A percentile compares a stretch with the other conserved stretches of the same genome.
These are phyloP conservation scores for Acanthurus leucopareius DNA, from an alignment of 2,797 vertebrate species.

Conservation along the genomic window DNA sequence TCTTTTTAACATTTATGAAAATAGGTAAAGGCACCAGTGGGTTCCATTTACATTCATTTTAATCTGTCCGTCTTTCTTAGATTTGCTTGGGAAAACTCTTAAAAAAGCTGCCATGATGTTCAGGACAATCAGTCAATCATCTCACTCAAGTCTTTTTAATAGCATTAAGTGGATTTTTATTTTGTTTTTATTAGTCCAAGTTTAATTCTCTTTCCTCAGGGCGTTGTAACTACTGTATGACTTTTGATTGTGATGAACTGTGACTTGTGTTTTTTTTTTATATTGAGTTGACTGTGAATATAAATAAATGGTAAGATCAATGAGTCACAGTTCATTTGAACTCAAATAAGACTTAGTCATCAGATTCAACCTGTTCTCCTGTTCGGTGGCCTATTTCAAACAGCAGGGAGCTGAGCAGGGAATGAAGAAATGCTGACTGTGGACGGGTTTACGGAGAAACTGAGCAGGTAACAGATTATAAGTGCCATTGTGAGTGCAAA, in stretches of 20 bases:
- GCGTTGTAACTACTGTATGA: constrained; percentile 33
- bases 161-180: background rate
- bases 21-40: background rate
- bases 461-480: too few relatives aligned
- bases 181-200: background rate
- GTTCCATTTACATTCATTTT: background rate
- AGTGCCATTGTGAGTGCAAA: background rate
- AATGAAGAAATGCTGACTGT: too few relatives aligned
- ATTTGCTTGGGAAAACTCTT: background rate
- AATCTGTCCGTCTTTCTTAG: background rate
- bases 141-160: background rate
- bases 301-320: constrained; percentile 1
- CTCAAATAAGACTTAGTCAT: background rate
- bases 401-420: too few relatives aligned
- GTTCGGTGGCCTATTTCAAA: background rate
- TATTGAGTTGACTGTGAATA: background rate
- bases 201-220: constrained; percentile 30
- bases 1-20: background rate
- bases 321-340: background rate
- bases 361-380: background rate
- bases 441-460: too few relatives aligned
- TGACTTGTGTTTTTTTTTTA: constrained; percentile 18
- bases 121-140: background rate
- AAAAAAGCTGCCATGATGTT: background rate
- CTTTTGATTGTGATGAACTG: constrained; percentile 23